These are phyloP conservation scores for Smutsia gigantea DNA, from an alignment of 2,797 vertebrate genomes.

Conservation along the genomic window DNA sequence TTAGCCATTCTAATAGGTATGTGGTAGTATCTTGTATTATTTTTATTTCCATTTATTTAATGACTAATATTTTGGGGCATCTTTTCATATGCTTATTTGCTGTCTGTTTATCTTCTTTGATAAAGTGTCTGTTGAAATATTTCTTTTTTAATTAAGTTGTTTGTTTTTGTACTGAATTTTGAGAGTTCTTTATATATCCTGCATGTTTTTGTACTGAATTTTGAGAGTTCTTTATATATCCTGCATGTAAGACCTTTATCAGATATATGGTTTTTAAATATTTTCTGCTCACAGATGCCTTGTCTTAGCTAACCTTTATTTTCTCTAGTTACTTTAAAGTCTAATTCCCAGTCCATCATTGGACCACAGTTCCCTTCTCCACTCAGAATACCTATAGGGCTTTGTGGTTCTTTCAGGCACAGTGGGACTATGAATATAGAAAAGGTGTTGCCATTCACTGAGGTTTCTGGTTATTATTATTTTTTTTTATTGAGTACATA, in stretches of 20 bases:
- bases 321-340: not conserved
- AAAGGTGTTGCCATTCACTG: not conserved
- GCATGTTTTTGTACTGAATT: not conserved
- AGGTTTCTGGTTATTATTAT: not conserved
- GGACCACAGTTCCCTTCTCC: not conserved
- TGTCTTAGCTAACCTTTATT: not conserved
- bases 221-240: not conserved
- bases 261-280: not conserved
- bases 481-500: too few species aligned
- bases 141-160: not conserved
- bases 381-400: not conserved
- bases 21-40: not conserved
- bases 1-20: not conserved
- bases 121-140: not conserved
- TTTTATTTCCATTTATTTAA: conserved; percentile 7
- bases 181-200: not conserved
- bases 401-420: not conserved
- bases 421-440: not conserved
- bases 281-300: not conserved
- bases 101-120: not conserved
- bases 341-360: not conserved
- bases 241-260: not conserved
- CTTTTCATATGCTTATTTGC: not conserved
- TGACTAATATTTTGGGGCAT: not conserved
- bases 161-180: conserved; percentile 23